Base-by-base conservation (phyloP, 2,888 invertebrate species). In the Drosophila meridionalis region DNA sequence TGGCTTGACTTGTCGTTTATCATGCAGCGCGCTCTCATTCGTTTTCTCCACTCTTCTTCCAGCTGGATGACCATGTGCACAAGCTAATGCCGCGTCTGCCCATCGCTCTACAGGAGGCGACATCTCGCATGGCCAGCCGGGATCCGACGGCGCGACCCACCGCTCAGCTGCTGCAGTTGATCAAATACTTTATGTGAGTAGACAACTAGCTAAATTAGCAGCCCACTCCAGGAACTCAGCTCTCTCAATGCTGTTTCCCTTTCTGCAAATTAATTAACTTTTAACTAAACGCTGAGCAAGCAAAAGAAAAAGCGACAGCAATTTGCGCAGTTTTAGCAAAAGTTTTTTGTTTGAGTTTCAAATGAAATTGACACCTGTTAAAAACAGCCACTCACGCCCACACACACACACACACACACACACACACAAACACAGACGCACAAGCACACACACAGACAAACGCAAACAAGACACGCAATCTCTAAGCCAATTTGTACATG, bases 131-230 rank as follows among this genome's bases (percentile, higher is more conserved):
- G 89, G 94, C 98, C 65, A 96, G 96, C 86, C 95, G 95, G 78
- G 98, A 99, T 91, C 96, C 97, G 0, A 95, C 97, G 77, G 96
- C 97, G 78, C 94, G 99, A 80, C 99, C 99, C 7, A 97, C 97
- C 32, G 97, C 98, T 42, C 98, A 98, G 92, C 95, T 98, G 66
- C 95, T 99, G 81, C 96, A 98, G 45, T 95, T 98, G 87, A 97
- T 97, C 92, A 97, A 97, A 92, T 98, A 96, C 93, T 98, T 98
- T 94, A 96, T 96, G 98, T 98, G 94, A 95, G 94, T 92, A 88
- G 76, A 42, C 3, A 52, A 55, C 65, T 48, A 47, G 34, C 12
- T 45, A 26, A 42, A 42, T 69, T 69, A 56, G 6, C 14, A 47
- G 3, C 20, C 30, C 20, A 47, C 8, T 6, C 9, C 28, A 1